Base-by-base conservation (phyloP, 2,797 vertebrate genomes). In the Manis crassicaudata region DNA sequence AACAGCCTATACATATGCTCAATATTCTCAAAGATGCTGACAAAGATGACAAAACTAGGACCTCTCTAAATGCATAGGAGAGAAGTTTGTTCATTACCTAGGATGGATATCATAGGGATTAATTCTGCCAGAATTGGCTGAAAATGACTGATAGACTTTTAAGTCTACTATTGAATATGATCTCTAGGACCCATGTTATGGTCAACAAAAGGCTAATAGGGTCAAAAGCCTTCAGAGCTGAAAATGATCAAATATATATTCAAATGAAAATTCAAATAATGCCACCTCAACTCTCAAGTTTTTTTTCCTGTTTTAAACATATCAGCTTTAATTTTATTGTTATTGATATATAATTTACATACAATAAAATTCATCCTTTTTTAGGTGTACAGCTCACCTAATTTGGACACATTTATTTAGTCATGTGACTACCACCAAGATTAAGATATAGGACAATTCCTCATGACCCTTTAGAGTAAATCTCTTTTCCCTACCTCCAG, bases 261-360 rank as follows among this genome's bases (percentile, higher is more conserved):
- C 46, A 75, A 83, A 67, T 25, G 25, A 86, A 92, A 87, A 84
- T 80, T 87, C 8, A 86, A 40, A 72, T 65, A 95, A 84, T 75
- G 20, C 5, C 2, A n/a, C 5, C 0, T 94, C 21, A 72, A 25
- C 25, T 29, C 12, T 82, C 17, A 35, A 58, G 23, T 90, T 43
- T 50, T 70, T 70, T 14, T 63, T 63, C 54, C 43, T 91, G 2
- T 84, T 76, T 83, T 89, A 90, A 23, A 84, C 23, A 77, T 73
- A 63, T 46, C 11, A 92, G 73, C 8, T 86, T 95, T 17, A 77
- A 77, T 92, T 90, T 86, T 54, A 65, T 88, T 13, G 77, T 81
- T 92, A 56, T 79, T 73, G 20, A 95, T 12, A 82, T 91, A 68
- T 16, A 85, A 85, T 62, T 86, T 83, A 60, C 6, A 35, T 32